Evolutionary conservation across 2,113 vertebrate genomes (phyloP).

Genomic region (Odocoileus hemionus): DNA sequence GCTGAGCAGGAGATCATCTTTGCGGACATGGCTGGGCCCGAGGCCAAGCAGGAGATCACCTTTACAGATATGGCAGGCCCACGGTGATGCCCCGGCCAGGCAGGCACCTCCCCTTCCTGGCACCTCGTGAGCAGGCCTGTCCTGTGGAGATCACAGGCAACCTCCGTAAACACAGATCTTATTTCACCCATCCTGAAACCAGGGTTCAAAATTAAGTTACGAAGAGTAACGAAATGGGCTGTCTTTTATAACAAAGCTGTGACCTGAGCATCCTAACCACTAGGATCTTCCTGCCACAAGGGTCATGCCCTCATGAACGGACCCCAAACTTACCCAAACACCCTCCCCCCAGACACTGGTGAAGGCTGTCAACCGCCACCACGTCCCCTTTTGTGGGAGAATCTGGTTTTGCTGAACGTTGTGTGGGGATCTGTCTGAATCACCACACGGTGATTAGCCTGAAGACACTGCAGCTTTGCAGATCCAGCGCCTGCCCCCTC

Average conservation of each 20-base stretch:
- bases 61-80: rapidly evolving
- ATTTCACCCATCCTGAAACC: not conserved
- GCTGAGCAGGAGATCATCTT: not conserved
- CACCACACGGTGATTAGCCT: rapidly evolving
- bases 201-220: no score
- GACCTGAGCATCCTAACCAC: not conserved
- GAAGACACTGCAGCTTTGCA: rapidly evolving
- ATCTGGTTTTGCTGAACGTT: rapidly evolving
- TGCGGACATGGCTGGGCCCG: not conserved
- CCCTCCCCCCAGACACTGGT: rapidly evolving
- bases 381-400: not conserved
- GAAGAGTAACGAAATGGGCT: not conserved
- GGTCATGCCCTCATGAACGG: rapidly evolving
- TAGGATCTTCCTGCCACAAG: rapidly evolving
- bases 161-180: not conserved
- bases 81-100: rapidly evolving
- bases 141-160: not conserved
- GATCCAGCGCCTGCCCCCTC: rapidly evolving
- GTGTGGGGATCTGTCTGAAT: rapidly evolving
- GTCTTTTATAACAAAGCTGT: not conserved
- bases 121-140: rapidly evolving
- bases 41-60: not conserved
- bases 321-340: not conserved
- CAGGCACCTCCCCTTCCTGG: not conserved
- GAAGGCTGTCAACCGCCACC: rapidly evolving